Conservation (phyloP, 2,888 invertebrate species). For the Antheraea assamensis region DNA sequence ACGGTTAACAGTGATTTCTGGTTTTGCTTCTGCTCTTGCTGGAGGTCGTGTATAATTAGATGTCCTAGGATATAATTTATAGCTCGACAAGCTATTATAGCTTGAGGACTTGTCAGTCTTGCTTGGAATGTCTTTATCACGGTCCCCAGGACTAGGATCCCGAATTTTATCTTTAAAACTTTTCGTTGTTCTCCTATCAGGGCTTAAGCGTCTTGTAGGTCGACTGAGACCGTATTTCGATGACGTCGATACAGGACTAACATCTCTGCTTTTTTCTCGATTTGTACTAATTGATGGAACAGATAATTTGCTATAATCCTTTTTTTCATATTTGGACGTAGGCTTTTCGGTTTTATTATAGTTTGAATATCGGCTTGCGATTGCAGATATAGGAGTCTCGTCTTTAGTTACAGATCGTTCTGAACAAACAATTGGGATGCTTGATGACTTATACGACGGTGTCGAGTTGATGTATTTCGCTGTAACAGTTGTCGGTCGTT, state of each 20-base stretch:
- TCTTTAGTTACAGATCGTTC: conserved; percentile 63
- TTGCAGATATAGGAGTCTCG: conserved; percentile 69
- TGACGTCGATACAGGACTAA: conserved; percentile 76
- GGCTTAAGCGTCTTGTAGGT: conserved; percentile 75
- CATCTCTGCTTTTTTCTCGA: conserved; percentile 75
- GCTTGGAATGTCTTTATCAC: conserved; percentile 80
- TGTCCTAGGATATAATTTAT: conserved; percentile 79
- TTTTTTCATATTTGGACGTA: conserved; percentile 65
- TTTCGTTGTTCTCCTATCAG: conserved; percentile 69
- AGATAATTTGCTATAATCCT: conserved; percentile 76
- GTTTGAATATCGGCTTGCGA: conserved; percentile 69
- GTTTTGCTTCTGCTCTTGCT: conserved; percentile 29
- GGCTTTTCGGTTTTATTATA: conserved; percentile 52
- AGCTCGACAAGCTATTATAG: conserved; percentile 75
- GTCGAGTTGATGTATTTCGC: conserved; percentile 71
- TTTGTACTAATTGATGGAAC: conserved; percentile 58
- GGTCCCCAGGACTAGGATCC: conserved; percentile 82
- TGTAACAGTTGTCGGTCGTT: conserved; percentile 71
- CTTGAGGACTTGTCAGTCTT: conserved; percentile 80
- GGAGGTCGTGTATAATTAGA: conserved; percentile 54
- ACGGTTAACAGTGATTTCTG: conserved; percentile 59
- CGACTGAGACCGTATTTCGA: conserved; percentile 70
- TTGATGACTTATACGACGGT: conserved; percentile 74
- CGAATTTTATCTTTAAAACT: conserved; percentile 71
- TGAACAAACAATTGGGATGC: conserved; percentile 65